Base-by-base conservation (phyloP, 2,797 vertebrate species). In the Rhadinocentrus ornatus region DNA sequence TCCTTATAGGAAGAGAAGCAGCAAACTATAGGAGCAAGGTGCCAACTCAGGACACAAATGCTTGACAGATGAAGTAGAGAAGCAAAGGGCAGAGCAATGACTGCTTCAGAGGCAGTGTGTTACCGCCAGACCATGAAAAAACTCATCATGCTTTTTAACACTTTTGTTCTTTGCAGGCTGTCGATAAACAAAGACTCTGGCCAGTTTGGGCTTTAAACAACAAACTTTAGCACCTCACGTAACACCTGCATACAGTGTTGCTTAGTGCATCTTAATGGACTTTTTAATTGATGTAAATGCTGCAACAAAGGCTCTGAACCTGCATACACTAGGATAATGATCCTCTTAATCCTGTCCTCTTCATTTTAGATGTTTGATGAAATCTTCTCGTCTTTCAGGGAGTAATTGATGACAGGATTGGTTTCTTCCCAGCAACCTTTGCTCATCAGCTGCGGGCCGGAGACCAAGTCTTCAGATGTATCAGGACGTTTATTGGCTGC, bases 341-440 rank as follows among this genome's bases (percentile, higher is more conserved):
- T 62, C 61, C 54, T 79, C 61, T 69, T 52, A 31, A 58, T 24
- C 10, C 20, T 31, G 24, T 24, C 3, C 7, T 46, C 31, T 50
- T 46, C 56, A 59, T 26, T 24, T 13, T 5, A 52, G 34, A 52
- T 20, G 44, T 67, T 70, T 70, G 10, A 62, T 76, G 48, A 26
- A 44, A 26, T 61, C 32, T 70, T 13, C 12, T 5, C 62, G 59
- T 64, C 52, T 60, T 48, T 34, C 71, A 99, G 98, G 98, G 97
- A 6, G 94, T 96, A 83, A 97, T 99, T 81, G 95, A 97, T 75
- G 96, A 98, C 89, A 94, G 96, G 88, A 94, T 96, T 41, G 98
- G 97, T 44, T 98, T 93, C 93, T 99, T 99, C 87, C 98, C 98
- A 73, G 95, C 97, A 75, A 95, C 97, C 77, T 99, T 96, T 74